Percentiles rank a stretch among this genome's conserved stretches.
Evolutionary conservation across 2,888 invertebrate genomes (phyloP).

Genomic region (Didymodactylos carnosus): DNA sequence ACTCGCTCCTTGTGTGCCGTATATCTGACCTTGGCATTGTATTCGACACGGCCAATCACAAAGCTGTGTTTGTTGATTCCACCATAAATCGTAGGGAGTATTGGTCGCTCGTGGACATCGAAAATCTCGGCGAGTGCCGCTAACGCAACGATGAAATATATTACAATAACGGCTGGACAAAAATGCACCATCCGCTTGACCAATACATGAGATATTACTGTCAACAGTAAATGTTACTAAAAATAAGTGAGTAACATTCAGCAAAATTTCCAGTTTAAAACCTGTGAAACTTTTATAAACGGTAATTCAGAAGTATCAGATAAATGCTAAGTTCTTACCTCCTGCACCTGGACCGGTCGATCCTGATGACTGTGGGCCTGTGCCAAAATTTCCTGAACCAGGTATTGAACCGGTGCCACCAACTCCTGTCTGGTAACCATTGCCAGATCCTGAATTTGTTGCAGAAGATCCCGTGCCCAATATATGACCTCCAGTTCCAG

Average conservation of each 20-base stretch:
- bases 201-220: not conserved
- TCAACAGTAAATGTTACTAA: not conserved
- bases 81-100: conserved; percentile 14
- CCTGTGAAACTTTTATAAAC: no score
- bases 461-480: no score
- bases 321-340: no score
- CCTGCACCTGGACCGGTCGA: not conserved
- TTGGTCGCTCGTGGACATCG: conserved; percentile 12
- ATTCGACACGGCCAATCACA: conserved; percentile 14
- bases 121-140: conserved; percentile 10
- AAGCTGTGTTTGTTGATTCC: conserved; percentile 12
- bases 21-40: not conserved
- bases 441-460: no score
- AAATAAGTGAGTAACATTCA: no score
- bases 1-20: not conserved
- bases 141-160: conserved; percentile 11
- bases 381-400: no score
- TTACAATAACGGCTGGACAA: conserved; percentile 13
- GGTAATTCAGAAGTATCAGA: no score
- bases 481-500: no score
- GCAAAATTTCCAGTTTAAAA: no score
- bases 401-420: no score
- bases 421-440: no score
- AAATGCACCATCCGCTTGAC: conserved; percentile 7
- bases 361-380: no score